These are phyloP conservation scores for Lutjanus argentimaculatus DNA, from an alignment of 2,797 vertebrate genomes.

Conservation along the genomic window DNA sequence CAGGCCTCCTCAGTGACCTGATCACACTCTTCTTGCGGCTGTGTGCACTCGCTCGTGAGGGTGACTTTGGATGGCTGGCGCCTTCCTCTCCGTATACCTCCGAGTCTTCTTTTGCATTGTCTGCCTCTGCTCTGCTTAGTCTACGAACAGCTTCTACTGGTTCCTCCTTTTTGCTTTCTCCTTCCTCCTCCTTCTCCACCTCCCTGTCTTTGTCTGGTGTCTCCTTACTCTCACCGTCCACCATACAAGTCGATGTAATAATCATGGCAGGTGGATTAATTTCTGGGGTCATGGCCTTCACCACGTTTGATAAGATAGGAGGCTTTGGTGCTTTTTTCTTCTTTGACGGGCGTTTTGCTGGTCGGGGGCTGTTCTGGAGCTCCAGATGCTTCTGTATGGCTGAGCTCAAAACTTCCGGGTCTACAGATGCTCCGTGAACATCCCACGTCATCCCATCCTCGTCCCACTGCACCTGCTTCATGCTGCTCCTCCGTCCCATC, in stretches of 20 bases:
- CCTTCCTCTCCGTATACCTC: constrained; percentile 48
- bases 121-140: constrained; percentile 43
- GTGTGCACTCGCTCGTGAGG: constrained; percentile 38
- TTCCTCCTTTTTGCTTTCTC: constrained; percentile 26
- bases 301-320: constrained; percentile 32
- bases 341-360: constrained; percentile 76
- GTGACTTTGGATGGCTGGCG: neutral
- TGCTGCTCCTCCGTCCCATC: constrained; percentile 84
- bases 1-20: constrained; percentile 86
- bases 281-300: constrained; percentile 37
- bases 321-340: constrained; percentile 73
- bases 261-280: constrained; percentile 19
- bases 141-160: neutral
- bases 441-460: constrained; percentile 98
- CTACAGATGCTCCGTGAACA: constrained; percentile 92
- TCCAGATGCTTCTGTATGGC: constrained; percentile 95
- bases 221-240: constrained; percentile 16
- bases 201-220: neutral
- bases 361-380: constrained; percentile 86
- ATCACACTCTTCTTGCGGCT: constrained; percentile 82
- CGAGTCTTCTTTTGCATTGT: constrained; percentile 19
- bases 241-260: neutral
- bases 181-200: constrained; percentile 7
- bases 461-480: constrained; percentile 97
- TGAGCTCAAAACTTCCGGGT: constrained; percentile 90